Conservation (phyloP, 2,888 invertebrate genomes). For the Blera fallax region DNA sequence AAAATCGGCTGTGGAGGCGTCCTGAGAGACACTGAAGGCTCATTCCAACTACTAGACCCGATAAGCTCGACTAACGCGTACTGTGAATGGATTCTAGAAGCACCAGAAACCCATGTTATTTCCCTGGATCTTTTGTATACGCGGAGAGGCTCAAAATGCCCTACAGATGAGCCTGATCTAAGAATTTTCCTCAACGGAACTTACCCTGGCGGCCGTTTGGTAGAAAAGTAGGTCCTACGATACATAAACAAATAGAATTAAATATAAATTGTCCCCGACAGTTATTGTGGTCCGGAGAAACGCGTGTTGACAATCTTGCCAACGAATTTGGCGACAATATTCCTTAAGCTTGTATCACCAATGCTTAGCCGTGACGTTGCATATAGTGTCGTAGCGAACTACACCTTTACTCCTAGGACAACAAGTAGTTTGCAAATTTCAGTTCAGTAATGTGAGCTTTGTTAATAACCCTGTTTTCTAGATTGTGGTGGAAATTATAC, state of each 20-base stretch:
- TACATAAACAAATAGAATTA: not conserved
- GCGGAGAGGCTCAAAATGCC: conserved; percentile 53
- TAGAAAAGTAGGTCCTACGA: conserved; percentile 72
- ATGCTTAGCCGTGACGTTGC: not conserved
- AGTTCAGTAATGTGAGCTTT: not conserved
- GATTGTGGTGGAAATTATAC: conserved; percentile 89
- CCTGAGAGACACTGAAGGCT: conserved; percentile 81
- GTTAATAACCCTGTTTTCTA: conserved; percentile 74
- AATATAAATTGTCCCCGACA: not conserved
- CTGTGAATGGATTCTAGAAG: conserved; percentile 89
- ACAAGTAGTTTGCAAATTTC: conserved; percentile 25
- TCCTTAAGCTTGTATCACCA: conserved; percentile 36
- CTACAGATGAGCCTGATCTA: conserved; percentile 40
- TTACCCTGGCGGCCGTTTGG: conserved; percentile 36
- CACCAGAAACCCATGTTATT: conserved; percentile 86
- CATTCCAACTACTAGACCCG: conserved; percentile 9
- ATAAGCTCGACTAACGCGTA: not conserved
- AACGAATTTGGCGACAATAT: conserved; percentile 64
- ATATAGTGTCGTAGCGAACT: conserved; percentile 55
- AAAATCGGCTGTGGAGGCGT: conserved; percentile 88
- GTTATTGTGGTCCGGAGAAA: conserved; percentile 60
- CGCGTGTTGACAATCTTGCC: conserved; percentile 32
- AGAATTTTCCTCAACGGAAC: conserved; percentile 73
- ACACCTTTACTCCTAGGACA: conserved; percentile 62
- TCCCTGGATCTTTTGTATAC: conserved; percentile 63